phyloP scores from a whole-genome alignment of 2,113 vertebrate species.

The Upupa epops region DNA sequence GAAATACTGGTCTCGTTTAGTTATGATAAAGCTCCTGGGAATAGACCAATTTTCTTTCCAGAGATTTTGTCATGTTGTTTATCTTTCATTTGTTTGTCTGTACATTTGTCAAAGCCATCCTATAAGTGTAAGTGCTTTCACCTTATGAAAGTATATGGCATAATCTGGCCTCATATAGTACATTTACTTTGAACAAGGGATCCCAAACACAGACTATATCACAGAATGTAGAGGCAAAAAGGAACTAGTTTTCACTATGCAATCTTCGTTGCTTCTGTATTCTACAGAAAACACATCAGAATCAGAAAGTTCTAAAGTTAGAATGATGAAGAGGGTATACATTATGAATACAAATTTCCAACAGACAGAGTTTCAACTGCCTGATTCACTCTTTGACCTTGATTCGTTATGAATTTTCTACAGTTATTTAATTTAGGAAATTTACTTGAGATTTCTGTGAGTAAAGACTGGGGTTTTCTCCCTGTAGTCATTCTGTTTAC shows the following conservation, averaged over 20 bases:
- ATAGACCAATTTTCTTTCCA: not conserved
- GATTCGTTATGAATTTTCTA: not conserved
- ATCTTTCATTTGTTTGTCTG: not conserved
- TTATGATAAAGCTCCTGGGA: not conserved
- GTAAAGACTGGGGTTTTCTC: not conserved
- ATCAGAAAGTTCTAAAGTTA: not conserved
- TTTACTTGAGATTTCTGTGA: not conserved
- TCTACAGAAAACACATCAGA: not conserved
- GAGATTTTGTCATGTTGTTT: not conserved
- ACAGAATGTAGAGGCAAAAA: not conserved
- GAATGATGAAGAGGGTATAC: accelerated
- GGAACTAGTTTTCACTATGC: not conserved
- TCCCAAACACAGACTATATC: not conserved
- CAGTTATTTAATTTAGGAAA: not conserved
- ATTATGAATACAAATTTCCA: not conserved
- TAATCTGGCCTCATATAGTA: not conserved
- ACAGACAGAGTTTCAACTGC: not conserved
- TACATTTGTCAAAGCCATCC: not conserved
- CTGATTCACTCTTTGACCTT: not conserved
- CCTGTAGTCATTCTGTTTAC: not conserved
- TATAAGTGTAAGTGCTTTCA: not conserved
- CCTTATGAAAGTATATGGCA: not conserved
- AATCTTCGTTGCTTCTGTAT: not conserved
- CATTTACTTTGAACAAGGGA: not conserved
- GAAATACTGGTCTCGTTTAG: not conserved